phyloP scores from a whole-genome alignment of 2,113 vertebrate genomes.

The Carettochelys insculpta region DNA sequence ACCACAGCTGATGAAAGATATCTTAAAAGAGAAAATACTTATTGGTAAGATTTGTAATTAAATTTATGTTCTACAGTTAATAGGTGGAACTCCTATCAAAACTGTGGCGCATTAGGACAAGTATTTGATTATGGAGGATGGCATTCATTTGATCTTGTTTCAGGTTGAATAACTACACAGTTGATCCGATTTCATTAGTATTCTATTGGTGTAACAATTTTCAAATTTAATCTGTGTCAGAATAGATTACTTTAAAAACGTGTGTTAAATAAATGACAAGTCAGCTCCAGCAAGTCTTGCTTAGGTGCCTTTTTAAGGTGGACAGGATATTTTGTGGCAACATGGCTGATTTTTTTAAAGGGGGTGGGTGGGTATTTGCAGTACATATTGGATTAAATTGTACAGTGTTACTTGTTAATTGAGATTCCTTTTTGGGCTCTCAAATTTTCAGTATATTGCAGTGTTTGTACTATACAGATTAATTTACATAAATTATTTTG shows the following conservation, averaged over 20 bases:
- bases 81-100: background rate
- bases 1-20: background rate
- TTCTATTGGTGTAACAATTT: background rate
- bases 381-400: background rate
- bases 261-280: background rate
- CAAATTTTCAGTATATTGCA: background rate
- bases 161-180: background rate
- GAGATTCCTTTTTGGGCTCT: background rate
- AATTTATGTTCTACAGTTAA: background rate
- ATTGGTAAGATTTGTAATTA: background rate
- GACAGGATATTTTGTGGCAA: background rate
- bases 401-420: background rate
- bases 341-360: background rate
- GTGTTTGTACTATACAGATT: background rate
- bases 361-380: too few species aligned
- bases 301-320: background rate
- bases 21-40: background rate
- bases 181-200: background rate
- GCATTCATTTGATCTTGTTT: background rate
- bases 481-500: background rate
- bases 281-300: background rate
- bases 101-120: background rate
- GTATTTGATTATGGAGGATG: background rate
- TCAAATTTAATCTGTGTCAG: background rate
- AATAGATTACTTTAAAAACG: background rate